These are phyloP conservation scores for Nesidiocoris tenuis DNA, from an alignment of 2,888 invertebrate genomes.

Conservation along the genomic window DNA sequence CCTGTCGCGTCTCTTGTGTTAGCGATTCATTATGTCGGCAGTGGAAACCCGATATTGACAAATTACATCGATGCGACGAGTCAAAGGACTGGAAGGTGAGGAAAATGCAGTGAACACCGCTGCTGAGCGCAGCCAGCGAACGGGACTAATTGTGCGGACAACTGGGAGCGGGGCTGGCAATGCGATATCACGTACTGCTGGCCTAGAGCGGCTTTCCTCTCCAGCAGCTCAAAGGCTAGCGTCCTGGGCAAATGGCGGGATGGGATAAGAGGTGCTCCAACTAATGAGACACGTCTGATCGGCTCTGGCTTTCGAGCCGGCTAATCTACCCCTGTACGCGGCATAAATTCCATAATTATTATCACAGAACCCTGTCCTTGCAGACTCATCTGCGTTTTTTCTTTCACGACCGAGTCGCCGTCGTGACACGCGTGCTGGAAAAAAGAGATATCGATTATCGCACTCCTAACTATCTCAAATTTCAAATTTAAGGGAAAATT, in stretches of 20 bases:
- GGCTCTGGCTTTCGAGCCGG: not conserved
- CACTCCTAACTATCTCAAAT: too few relatives aligned
- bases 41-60: not conserved
- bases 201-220: not conserved
- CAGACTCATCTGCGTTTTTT: not conserved
- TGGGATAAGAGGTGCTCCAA: not conserved
- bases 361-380: not conserved
- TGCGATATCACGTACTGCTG: too few relatives aligned
- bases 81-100: not conserved
- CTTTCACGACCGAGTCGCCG: too few relatives aligned
- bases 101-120: too few relatives aligned
- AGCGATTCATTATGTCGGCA: not conserved
- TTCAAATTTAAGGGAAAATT: too few relatives aligned
- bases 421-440: too few relatives aligned
- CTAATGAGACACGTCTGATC: not conserved
- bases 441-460: too few relatives aligned
- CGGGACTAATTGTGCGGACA: not conserved
- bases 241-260: not conserved
- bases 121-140: not conserved
- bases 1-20: not conserved
- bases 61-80: not conserved
- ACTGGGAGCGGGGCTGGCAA: too few relatives aligned
- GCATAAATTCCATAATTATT: not conserved
- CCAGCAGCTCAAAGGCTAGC: not conserved
- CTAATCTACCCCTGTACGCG: not conserved